These are phyloP conservation scores for Aleiodes alternator DNA, from an alignment of 2,888 invertebrate genomes.

Conservation along the genomic window DNA sequence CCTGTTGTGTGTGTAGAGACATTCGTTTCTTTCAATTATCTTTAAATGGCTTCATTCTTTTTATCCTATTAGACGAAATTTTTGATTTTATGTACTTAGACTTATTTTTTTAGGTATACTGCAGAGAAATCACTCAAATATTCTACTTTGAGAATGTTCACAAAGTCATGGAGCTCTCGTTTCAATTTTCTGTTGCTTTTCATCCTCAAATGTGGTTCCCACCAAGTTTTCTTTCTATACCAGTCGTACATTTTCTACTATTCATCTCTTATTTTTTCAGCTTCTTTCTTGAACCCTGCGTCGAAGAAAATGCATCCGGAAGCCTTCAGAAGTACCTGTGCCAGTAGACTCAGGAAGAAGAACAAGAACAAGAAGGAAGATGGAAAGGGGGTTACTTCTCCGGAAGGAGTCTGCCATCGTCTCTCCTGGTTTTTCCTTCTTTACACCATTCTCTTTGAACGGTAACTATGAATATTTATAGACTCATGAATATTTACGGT, in stretches of 20 bases:
- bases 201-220: background rate
- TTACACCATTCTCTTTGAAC: constrained; percentile 66
- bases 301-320: constrained; percentile 33
- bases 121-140: constrained; percentile 26
- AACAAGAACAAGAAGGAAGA: constrained; percentile 32
- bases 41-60: no score
- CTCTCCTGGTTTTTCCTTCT: constrained; percentile 62
- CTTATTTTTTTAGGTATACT: background rate
- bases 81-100: no score
- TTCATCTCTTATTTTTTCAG: constrained; percentile 7
- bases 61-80: no score
- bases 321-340: constrained; percentile 25
- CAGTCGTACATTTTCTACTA: constrained; percentile 2
- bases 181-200: background rate
- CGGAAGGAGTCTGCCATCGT: constrained; percentile 62
- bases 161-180: constrained; percentile 1
- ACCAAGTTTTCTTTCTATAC: background rate
- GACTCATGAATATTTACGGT: constrained; percentile 66
- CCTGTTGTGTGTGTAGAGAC: background rate
- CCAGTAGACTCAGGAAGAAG: constrained; percentile 29
- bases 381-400: constrained; percentile 56
- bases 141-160: constrained; percentile 31
- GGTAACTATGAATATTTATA: constrained; percentile 65
- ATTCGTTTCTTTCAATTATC: no score
- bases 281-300: background rate